phyloP scores from a whole-genome alignment of 2,797 vertebrate genomes.

The Protosalanx chinensis region DNA sequence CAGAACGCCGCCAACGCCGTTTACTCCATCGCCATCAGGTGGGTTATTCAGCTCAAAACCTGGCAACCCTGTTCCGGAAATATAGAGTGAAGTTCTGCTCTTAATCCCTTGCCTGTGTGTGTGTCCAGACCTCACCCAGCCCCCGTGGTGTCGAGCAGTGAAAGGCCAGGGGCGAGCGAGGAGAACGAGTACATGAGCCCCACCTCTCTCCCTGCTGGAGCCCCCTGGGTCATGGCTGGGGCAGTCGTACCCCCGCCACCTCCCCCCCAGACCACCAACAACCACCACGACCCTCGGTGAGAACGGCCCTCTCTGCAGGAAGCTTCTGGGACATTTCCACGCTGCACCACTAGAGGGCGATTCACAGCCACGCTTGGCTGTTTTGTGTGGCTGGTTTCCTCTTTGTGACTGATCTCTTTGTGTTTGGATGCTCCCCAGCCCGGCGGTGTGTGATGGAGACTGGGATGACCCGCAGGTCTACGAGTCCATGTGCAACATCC shows the following conservation, averaged over 20 bases:
- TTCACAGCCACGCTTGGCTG: not conserved
- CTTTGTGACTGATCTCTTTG: not conserved
- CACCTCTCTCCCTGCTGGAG: slow-evolving; percentile 78
- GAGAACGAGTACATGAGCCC: slow-evolving; percentile 93
- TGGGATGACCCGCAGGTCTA: slow-evolving; percentile 79
- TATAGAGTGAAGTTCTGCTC: not conserved
- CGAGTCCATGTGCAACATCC: slow-evolving; percentile 87
- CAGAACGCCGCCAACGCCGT: slow-evolving; percentile 77
- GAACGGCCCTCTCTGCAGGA: slow-evolving; percentile 30
- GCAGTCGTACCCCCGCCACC: slow-evolving; percentile 67
- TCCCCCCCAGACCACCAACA: slow-evolving; percentile 33
- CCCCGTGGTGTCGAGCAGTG: slow-evolving; percentile 67
- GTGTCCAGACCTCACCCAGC: slow-evolving; percentile 48
- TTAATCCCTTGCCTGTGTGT: not conserved
- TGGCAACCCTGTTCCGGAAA: no score
- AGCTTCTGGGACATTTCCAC: not conserved
- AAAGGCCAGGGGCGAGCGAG: slow-evolving; percentile 73
- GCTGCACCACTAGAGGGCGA: not conserved
- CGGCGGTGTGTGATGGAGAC: slow-evolving; percentile 67
- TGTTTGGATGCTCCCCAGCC: not conserved
- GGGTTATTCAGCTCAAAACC: slow-evolving; percentile 16
- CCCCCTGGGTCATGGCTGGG: slow-evolving; percentile 56
- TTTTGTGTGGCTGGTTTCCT: not conserved
- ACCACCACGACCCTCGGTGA: slow-evolving; percentile 27
- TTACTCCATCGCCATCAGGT: slow-evolving; percentile 83